These are phyloP conservation scores for Danio tinwini DNA, from an alignment of 2,797 vertebrate genomes.

Conservation along the genomic window DNA sequence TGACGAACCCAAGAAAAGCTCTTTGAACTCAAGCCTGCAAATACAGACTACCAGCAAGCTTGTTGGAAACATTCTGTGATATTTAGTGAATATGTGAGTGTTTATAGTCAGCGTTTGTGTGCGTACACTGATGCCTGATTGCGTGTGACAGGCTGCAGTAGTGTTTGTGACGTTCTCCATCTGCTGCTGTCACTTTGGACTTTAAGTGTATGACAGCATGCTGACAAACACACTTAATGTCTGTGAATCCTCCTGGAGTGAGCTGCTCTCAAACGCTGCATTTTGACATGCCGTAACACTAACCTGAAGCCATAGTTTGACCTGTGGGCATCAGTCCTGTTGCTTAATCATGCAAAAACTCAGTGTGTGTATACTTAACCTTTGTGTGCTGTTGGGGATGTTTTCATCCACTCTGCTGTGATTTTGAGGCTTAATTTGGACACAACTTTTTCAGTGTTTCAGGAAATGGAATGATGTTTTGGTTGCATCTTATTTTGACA, in stretches of 20 bases:
- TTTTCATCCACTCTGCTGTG: too few species aligned
- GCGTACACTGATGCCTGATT: conserved; percentile 50
- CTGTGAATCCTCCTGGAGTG: conserved; percentile 17
- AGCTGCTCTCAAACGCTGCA: neutral
- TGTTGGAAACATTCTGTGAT: neutral
- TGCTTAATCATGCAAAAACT: neutral
- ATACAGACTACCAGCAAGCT: neutral
- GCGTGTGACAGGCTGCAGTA: conserved; percentile 55
- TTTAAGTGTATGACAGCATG: conserved; percentile 42
- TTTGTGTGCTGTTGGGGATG: too few species aligned
- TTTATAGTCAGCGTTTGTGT: conserved; percentile 22
- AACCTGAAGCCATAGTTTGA: conserved; percentile 12
- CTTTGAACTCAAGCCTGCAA: conserved; percentile 15
- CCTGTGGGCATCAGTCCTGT: conserved; percentile 2
- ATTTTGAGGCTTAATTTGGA: too few species aligned
- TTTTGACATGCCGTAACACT: neutral
- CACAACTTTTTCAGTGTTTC: too few species aligned
- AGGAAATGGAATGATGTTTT: too few species aligned
- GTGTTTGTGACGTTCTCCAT: conserved; percentile 58
- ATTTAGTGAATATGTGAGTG: conserved; percentile 19
- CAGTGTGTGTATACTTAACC: neutral
- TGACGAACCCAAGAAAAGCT: conserved; percentile 28
- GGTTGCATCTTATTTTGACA: too few species aligned
- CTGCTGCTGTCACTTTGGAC: conserved; percentile 57
- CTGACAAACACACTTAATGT: conserved; percentile 48